Conservation (phyloP, 2,888 invertebrate genomes). For the Athetis lepigone region DNA sequence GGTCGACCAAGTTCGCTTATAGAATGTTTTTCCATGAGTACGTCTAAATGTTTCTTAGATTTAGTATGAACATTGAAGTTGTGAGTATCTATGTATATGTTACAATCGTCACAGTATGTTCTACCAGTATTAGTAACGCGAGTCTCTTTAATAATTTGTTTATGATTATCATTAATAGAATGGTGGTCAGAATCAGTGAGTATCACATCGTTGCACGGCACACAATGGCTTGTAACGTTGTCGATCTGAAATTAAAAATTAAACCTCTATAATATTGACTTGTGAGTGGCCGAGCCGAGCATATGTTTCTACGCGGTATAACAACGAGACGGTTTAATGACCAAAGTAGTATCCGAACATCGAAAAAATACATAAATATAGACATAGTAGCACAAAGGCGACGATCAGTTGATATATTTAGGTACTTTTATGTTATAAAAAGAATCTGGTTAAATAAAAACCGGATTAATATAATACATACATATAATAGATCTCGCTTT, state of each 20-base stretch:
- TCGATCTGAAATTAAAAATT: slow-evolving; percentile 32
- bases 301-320: no score
- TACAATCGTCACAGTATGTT: slow-evolving; percentile 27
- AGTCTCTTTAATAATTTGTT: neutral
- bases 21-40: neutral
- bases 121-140: neutral
- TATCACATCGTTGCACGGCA: slow-evolving; percentile 40
- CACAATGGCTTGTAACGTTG: slow-evolving; percentile 27
- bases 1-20: fast-evolving
- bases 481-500: no score
- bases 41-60: slow-evolving; percentile 9
- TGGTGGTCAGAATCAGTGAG: neutral
- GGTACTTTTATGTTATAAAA: no score
- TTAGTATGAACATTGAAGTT: neutral
- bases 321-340: no score
- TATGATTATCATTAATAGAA: neutral
- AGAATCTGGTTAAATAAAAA: no score
- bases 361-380: no score
- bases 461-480: no score
- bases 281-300: no score
- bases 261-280: no score
- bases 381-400: no score
- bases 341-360: no score
- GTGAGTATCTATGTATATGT: slow-evolving; percentile 6
- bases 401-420: no score